Evolutionary conservation across 2,888 invertebrate species (phyloP).

Genomic region (Leptopilina drosophilae): DNA sequence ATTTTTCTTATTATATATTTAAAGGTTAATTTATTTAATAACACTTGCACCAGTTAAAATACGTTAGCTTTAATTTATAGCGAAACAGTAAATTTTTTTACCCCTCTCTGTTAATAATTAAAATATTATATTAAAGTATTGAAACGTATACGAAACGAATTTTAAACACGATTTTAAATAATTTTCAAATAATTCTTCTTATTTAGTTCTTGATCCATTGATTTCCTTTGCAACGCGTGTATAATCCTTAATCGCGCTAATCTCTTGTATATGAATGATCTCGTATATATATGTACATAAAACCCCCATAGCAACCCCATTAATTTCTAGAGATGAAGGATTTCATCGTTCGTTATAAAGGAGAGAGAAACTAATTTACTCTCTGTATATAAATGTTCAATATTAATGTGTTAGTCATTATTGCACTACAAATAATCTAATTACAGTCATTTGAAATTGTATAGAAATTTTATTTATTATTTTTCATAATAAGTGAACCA

Average conservation of each 20-base stretch:
- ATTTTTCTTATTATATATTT: too few relatives aligned
- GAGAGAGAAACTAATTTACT: constrained; percentile 6
- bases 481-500: too few relatives aligned
- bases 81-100: too few relatives aligned
- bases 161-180: background rate
- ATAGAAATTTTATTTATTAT: too few relatives aligned
- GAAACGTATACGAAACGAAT: background rate
- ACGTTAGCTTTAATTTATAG: too few relatives aligned
- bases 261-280: constrained; percentile 21
- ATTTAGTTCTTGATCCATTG: background rate
- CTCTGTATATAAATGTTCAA: background rate
- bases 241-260: constrained; percentile 26
- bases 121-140: background rate
- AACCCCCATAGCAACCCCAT: constrained; percentile 18
- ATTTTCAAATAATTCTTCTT: background rate
- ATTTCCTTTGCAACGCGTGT: constrained; percentile 24
- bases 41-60: too few relatives aligned
- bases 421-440: background rate
- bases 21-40: too few relatives aligned
- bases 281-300: background rate
- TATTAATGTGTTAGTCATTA: background rate
- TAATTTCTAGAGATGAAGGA: constrained; percentile 22
- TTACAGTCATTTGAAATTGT: background rate
- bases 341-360: constrained; percentile 11
- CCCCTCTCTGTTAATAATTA: too few relatives aligned